Evolutionary conservation across 2,888 invertebrate genomes (phyloP).

Genomic region (Andrena fulva): DNA sequence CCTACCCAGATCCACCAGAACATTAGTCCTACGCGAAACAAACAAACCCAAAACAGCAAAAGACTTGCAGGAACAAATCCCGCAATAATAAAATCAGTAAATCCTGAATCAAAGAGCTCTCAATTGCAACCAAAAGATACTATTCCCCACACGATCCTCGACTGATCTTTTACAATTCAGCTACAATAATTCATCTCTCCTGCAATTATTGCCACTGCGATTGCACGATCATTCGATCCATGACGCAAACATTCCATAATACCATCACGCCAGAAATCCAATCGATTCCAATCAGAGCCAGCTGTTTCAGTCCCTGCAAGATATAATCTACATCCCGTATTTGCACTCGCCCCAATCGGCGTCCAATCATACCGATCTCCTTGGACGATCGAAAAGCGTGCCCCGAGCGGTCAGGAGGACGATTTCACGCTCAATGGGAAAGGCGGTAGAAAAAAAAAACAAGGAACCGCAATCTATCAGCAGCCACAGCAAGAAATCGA

Average conservation of each 20-base stretch:
- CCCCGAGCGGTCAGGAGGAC: neutral
- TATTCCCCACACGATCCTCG: neutral
- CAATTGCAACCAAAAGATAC: neutral
- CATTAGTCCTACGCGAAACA: too few relatives aligned
- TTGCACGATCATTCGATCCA: neutral
- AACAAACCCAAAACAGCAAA: too few relatives aligned
- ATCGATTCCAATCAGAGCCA: neutral
- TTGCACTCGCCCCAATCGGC: neutral
- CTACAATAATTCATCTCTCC: neutral
- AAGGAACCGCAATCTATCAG: slow-evolving; percentile 53
- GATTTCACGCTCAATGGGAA: slow-evolving; percentile 33
- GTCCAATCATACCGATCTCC: neutral
- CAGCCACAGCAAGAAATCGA: slow-evolving; percentile 55
- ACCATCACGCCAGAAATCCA: neutral
- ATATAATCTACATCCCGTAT: neutral
- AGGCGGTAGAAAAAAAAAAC: slow-evolving; percentile 46
- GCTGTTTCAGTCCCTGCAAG: neutral
- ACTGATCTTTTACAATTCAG: neutral
- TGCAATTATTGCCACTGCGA: neutral
- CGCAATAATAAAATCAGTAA: neutral
- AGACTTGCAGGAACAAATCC: too few relatives aligned
- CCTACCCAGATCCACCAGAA: too few relatives aligned
- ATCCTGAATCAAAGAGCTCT: neutral
- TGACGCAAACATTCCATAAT: neutral
- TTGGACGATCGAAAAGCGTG: neutral